Conservation (phyloP, 2,888 invertebrate species). For the Malthinus flaveolus region DNA sequence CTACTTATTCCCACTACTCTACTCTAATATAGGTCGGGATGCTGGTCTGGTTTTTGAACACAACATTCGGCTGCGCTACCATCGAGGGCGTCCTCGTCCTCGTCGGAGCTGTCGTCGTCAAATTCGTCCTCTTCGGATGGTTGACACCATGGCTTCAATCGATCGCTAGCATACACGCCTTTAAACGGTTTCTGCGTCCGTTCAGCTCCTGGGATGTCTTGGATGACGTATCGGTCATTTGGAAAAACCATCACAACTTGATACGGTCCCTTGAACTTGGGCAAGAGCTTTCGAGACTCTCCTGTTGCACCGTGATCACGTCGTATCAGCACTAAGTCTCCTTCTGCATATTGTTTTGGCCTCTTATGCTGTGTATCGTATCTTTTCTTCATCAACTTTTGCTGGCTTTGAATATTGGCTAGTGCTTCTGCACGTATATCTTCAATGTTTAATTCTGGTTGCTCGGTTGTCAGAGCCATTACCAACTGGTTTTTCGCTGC, state of each 20-base stretch:
- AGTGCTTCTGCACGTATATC: neutral
- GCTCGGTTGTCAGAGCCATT: neutral
- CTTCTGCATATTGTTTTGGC: neutral
- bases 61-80: neutral
- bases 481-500: neutral
- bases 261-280: conserved; percentile 9
- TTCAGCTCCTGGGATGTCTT: neutral
- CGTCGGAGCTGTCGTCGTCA: neutral
- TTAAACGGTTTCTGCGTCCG: neutral
- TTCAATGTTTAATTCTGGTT: neutral
- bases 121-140: neutral
- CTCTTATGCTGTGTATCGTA: neutral
- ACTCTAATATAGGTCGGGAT: too few relatives aligned
- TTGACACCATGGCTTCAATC: neutral
- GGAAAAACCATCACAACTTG: neutral
- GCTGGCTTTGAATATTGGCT: neutral
- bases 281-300: conserved; percentile 4
- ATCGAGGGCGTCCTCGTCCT: neutral
- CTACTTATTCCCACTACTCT: too few relatives aligned
- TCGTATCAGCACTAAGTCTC: conserved; percentile 4
- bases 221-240: neutral
- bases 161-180: neutral
- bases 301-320: conserved; percentile 5
- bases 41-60: neutral
- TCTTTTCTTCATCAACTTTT: neutral